These are phyloP conservation scores for Aphidius gifuensis DNA, from an alignment of 1,140 invertebrate genomes.

Conservation along the genomic window DNA sequence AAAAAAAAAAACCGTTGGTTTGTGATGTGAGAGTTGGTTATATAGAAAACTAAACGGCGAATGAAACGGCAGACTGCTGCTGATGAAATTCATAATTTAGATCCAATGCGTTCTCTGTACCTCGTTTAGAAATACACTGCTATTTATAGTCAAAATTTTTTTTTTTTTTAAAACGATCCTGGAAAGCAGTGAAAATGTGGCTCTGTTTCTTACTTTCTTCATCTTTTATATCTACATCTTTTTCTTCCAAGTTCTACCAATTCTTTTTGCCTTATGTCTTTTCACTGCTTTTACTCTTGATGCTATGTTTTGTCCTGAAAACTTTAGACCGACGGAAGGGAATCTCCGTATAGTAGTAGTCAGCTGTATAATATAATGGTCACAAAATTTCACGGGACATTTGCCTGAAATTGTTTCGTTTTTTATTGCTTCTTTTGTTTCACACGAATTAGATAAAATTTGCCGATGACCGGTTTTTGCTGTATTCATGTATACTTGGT, in stretches of 20 bases:
- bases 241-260: not conserved
- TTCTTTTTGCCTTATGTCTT: no score
- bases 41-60: slow-evolving; percentile 44
- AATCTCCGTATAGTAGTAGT: no score
- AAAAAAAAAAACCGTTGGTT: slow-evolving; percentile 20
- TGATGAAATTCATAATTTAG: slow-evolving; percentile 60
- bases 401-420: not conserved
- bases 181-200: slow-evolving; percentile 20
- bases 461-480: no score
- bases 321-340: no score
- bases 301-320: no score
- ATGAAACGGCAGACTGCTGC: slow-evolving; percentile 56
- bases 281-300: no score
- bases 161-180: slow-evolving; percentile 44
- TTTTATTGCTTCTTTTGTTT: not conserved
- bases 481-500: no score
- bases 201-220: not conserved
- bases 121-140: slow-evolving; percentile 57
- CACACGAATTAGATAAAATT: no score
- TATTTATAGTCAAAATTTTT: slow-evolving; percentile 58
- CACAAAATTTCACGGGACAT: slow-evolving; percentile 2
- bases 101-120: slow-evolving; percentile 55
- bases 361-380: not conserved
- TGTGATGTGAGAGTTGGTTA: slow-evolving; percentile 15
- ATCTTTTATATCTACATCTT: not conserved